A percentile compares a stretch with the other conserved stretches of the same genome.
These are phyloP conservation scores for Triops cancriformis DNA, from an alignment of 1,140 invertebrate species.

Conservation along the genomic window DNA sequence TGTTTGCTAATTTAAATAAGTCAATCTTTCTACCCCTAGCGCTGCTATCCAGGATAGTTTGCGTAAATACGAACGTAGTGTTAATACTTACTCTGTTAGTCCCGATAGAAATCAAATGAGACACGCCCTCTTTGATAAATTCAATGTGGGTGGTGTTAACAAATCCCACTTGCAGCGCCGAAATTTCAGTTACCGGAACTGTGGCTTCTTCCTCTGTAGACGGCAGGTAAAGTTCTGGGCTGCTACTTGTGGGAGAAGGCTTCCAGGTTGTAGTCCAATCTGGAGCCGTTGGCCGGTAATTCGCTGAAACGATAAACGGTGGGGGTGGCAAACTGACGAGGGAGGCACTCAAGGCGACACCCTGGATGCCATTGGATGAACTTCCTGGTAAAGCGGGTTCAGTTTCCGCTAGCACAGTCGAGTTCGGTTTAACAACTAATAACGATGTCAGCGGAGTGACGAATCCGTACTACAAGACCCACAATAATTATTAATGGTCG, in stretches of 20 bases:
- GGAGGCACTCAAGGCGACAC: no score
- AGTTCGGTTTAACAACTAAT: slow-evolving; percentile 56
- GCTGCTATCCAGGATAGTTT: no score
- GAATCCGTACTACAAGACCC: slow-evolving; percentile 50
- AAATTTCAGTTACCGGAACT: not conserved
- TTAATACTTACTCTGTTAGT: not conserved
- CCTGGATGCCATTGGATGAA: no score
- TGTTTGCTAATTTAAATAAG: no score
- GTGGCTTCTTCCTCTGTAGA: not conserved
- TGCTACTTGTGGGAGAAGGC: not conserved
- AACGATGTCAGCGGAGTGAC: slow-evolving; percentile 61
- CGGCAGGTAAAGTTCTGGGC: not conserved
- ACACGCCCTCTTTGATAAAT: not conserved
- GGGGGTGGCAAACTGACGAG: no score
- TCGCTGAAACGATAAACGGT: no score
- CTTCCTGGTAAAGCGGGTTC: not conserved
- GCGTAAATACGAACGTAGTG: not conserved
- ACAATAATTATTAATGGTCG: not conserved
- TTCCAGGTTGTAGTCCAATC: not conserved
- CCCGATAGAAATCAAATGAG: not conserved
- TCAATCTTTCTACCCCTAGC: no score
- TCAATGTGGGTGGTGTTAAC: not conserved
- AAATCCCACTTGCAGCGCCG: not conserved
- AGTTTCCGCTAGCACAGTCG: slow-evolving; percentile 33
- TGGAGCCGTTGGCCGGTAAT: no score